Conservation (phyloP, 1,140 invertebrate species). For the Vanessa atalanta region DNA sequence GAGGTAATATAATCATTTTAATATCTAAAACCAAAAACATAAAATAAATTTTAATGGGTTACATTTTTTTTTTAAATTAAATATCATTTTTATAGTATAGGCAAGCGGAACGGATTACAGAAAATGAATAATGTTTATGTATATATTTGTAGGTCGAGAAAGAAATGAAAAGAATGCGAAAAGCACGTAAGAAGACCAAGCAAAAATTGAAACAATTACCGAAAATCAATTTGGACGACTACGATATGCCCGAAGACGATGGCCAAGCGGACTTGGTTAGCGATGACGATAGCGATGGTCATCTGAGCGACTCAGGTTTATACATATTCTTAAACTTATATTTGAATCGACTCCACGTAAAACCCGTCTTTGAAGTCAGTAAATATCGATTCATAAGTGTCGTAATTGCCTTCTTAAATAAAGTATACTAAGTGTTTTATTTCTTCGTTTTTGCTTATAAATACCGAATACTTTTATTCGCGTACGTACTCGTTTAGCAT, state of each 20-base stretch:
- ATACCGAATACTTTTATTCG: too few relatives aligned
- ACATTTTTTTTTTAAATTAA: too few relatives aligned
- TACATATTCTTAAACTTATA: background rate
- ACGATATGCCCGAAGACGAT: constrained; percentile 82
- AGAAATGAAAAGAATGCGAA: constrained; percentile 80
- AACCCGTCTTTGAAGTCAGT: too few relatives aligned
- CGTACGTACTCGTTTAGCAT: too few relatives aligned
- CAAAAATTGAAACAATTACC: constrained; percentile 77
- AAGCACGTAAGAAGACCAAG: constrained; percentile 80
- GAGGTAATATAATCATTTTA: constrained; percentile 50
- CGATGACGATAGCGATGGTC: constrained; percentile 75
- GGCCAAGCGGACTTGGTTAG: constrained; percentile 81
- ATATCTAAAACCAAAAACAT: background rate
- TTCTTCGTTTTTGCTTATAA: too few relatives aligned
- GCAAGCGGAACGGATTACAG: background rate
- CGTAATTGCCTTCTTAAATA: too few relatives aligned
- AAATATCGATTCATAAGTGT: too few relatives aligned
- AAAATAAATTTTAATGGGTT: too few relatives aligned
- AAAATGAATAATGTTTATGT: background rate
- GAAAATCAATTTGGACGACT: constrained; percentile 84
- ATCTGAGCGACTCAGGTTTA: constrained; percentile 73
- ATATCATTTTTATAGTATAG: too few relatives aligned
- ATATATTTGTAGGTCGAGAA: constrained; percentile 70
- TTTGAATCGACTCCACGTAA: background rate
- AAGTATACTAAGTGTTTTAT: too few relatives aligned